These are phyloP conservation scores for Bruchidius siliquastri DNA, from an alignment of 2,888 invertebrate genomes.

Conservation along the genomic window DNA sequence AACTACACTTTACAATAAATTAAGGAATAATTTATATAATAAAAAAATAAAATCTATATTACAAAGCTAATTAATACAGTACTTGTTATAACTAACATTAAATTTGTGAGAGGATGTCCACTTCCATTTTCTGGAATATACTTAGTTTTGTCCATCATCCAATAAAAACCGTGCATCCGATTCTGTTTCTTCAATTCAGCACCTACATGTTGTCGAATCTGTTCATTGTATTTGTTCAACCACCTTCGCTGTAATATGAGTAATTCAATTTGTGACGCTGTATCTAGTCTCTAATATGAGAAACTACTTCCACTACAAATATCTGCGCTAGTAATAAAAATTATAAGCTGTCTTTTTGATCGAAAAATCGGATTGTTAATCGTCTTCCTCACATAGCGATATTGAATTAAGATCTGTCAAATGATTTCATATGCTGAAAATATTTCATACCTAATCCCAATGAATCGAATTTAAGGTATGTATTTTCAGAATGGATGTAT, in stretches of 20 bases:
- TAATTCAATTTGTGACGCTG: not conserved
- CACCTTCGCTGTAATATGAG: conserved; percentile 63
- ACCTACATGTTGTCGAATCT: conserved; percentile 68
- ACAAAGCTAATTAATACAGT: not conserved
- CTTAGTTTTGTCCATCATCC: conserved; percentile 80
- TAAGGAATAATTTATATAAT: not conserved
- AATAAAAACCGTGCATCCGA: conserved; percentile 68
- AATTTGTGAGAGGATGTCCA: not conserved
- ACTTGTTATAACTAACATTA: not conserved
- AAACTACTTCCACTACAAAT: too few relatives aligned
- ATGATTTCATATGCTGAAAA: too few relatives aligned
- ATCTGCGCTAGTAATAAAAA: too few relatives aligned
- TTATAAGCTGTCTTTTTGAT: too few relatives aligned
- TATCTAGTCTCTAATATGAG: too few relatives aligned
- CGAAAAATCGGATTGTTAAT: too few relatives aligned
- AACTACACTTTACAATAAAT: not conserved
- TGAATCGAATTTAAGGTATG: too few relatives aligned
- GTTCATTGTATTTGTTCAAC: conserved; percentile 74
- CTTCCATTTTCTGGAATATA: conserved; percentile 52
- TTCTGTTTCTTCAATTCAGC: conserved; percentile 67
- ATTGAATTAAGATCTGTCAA: too few relatives aligned
- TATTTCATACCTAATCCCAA: too few relatives aligned
- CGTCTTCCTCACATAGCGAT: too few relatives aligned
- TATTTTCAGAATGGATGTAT: too few relatives aligned
- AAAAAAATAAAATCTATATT: not conserved